phyloP scores from a whole-genome alignment of 1,140 invertebrate genomes.

The Meloidogyne hapla region DNA sequence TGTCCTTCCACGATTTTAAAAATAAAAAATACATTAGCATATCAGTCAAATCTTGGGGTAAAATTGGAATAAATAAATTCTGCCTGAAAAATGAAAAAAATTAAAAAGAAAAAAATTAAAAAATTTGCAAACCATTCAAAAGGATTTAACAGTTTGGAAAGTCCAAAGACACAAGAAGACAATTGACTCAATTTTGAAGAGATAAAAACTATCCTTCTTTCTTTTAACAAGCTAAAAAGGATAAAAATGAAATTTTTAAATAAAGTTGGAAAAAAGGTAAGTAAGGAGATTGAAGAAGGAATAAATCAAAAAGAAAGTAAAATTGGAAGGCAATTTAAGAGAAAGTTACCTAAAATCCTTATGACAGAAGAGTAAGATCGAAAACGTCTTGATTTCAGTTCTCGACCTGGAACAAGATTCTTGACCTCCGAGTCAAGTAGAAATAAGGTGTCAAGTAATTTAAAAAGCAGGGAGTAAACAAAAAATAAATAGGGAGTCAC shows the following conservation, averaged over 20 bases:
- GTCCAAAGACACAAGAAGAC: slow-evolving; percentile 56
- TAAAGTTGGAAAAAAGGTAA: slow-evolving; percentile 14
- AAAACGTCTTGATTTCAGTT: too few relatives aligned
- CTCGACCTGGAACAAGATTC: too few relatives aligned
- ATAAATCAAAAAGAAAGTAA: too few relatives aligned
- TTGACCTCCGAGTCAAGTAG: too few relatives aligned
- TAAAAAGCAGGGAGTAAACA: too few relatives aligned
- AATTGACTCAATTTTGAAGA: slow-evolving; percentile 53
- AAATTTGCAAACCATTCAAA: slow-evolving; percentile 50
- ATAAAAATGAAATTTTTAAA: slow-evolving; percentile 12
- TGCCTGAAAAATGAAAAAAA: slow-evolving; percentile 49
- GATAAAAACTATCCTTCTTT: slow-evolving; percentile 55
- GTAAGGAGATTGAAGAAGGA: too few relatives aligned
- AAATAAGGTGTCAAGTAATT: too few relatives aligned
- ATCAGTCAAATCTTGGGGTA: slow-evolving; percentile 46
- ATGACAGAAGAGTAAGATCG: too few relatives aligned
- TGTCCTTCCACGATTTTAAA: neutral
- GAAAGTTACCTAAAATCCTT: too few relatives aligned
- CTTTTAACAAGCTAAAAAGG: slow-evolving; percentile 56
- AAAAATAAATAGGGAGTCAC: too few relatives aligned
- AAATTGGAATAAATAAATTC: slow-evolving; percentile 58
- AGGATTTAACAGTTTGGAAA: slow-evolving; percentile 49
- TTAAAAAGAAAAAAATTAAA: neutral
- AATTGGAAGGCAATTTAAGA: too few relatives aligned
- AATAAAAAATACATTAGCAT: slow-evolving; percentile 47